Evolutionary conservation across 2,113 vertebrate genomes (phyloP).

Genomic region (Camelus dromedarius): DNA sequence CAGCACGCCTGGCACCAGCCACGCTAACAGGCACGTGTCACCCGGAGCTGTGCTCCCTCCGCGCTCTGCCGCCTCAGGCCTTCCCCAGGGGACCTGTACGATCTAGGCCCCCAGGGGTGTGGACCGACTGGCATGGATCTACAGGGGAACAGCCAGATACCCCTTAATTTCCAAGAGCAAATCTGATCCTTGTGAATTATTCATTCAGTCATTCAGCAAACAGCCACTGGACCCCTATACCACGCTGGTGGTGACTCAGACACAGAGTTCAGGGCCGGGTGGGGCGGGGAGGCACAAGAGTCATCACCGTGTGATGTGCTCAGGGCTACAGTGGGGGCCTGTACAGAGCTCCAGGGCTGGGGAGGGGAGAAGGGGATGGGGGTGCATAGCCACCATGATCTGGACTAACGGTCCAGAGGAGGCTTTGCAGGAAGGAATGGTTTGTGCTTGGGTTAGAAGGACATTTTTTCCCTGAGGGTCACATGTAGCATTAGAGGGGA

Average conservation of each 20-base stretch:
- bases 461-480: not conserved
- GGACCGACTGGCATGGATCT: not conserved
- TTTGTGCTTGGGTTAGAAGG: not conserved
- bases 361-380: too few relatives aligned
- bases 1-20: not conserved
- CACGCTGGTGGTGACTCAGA: not conserved
- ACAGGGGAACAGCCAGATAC: not conserved
- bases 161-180: constrained; percentile 48
- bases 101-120: not conserved
- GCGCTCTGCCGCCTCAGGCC: not conserved
- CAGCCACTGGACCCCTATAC: not conserved
- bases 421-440: not conserved
- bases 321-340: not conserved
- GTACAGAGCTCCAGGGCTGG: not conserved
- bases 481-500: too few relatives aligned
- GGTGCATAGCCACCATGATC: not conserved
- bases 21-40: not conserved
- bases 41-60: not conserved
- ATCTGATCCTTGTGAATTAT: constrained; percentile 52
- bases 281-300: not conserved
- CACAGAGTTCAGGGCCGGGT: not conserved
- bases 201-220: constrained; percentile 39
- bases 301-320: not conserved
- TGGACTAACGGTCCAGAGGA: not conserved
- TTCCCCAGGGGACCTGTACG: not conserved